phyloP scores from a whole-genome alignment of 1,140 invertebrate genomes.

The Lordiphosa clarofinis region DNA sequence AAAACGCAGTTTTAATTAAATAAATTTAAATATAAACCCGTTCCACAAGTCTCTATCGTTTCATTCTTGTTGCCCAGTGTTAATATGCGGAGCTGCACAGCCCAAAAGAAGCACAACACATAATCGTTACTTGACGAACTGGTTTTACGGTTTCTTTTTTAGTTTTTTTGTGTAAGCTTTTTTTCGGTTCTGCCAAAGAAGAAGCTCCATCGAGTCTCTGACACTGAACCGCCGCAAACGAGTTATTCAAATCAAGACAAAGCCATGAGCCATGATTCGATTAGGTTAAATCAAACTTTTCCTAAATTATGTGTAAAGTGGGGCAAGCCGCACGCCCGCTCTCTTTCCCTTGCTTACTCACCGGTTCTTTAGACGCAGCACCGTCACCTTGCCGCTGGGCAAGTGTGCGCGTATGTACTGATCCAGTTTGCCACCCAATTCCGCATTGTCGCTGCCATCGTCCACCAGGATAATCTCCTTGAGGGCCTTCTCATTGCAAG shows the following conservation, averaged over 20 bases:
- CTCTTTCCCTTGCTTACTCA: constrained; percentile 59
- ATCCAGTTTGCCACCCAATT: constrained; percentile 87
- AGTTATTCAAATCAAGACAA: constrained; percentile 69
- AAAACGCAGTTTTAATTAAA: too few relatives aligned
- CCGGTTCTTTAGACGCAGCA: constrained; percentile 88
- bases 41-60: too few relatives aligned
- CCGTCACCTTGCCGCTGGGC: constrained; percentile 84
- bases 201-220: constrained; percentile 32
- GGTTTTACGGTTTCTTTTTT: constrained; percentile 55
- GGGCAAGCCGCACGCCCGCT: constrained; percentile 1
- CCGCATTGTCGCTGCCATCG: constrained; percentile 90
- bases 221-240: constrained; percentile 30
- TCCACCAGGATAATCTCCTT: constrained; percentile 94
- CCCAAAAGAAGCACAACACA: constrained; percentile 40
- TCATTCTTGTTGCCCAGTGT: neutral
- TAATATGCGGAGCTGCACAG: constrained; percentile 20
- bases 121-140: constrained; percentile 67
- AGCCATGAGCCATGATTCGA: constrained; percentile 48
- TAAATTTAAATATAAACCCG: too few relatives aligned
- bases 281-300: constrained; percentile 63
- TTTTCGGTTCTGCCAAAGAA: constrained; percentile 65
- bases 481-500: constrained; percentile 84
- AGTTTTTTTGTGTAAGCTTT: constrained; percentile 2
- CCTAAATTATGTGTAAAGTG: constrained; percentile 32
- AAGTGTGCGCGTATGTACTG: constrained; percentile 87